phyloP scores from a whole-genome alignment of 92 coral and sea anemone species.

The Bergia sp. region DNA sequence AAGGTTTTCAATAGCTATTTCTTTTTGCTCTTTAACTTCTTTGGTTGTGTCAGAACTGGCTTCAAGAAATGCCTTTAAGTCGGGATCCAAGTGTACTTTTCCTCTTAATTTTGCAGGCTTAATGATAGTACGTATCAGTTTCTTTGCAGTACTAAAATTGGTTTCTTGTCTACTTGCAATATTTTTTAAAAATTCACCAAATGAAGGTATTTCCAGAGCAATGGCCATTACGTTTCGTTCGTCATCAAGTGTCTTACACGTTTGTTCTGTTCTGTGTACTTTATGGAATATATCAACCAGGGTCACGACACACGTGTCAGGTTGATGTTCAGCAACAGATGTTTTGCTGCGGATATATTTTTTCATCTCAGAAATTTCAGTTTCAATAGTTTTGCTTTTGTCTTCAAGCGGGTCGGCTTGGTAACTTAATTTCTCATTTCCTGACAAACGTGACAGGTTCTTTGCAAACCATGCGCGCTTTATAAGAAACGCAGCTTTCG shows the following conservation, averaged over 20 bases:
- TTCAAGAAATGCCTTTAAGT: neutral
- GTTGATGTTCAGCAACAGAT: neutral
- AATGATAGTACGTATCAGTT: neutral
- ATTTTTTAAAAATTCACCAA: neutral
- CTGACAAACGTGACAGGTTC: neutral
- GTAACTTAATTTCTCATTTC: neutral
- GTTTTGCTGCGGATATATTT: neutral
- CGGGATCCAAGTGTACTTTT: neutral
- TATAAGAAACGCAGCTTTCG: neutral
- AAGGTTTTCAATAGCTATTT: conserved; percentile 1
- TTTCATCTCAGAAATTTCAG: conserved; percentile 19
- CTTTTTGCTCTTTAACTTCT: neutral
- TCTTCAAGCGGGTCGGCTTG: neutral
- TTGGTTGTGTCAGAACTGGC: neutral
- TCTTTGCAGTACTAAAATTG: neutral
- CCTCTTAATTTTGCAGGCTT: conserved; percentile 4
- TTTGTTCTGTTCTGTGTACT: conserved; percentile 1
- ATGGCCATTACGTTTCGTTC: neutral
- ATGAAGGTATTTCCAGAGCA: neutral
- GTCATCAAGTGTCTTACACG: neutral
- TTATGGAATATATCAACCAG: neutral
- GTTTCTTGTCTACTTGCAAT: neutral
- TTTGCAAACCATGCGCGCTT: conserved; percentile 4
- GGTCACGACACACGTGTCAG: neutral
- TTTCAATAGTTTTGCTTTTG: neutral